Evolutionary conservation across 2,113 vertebrate species (phyloP).

Genomic region (Platycercus adscitus): DNA sequence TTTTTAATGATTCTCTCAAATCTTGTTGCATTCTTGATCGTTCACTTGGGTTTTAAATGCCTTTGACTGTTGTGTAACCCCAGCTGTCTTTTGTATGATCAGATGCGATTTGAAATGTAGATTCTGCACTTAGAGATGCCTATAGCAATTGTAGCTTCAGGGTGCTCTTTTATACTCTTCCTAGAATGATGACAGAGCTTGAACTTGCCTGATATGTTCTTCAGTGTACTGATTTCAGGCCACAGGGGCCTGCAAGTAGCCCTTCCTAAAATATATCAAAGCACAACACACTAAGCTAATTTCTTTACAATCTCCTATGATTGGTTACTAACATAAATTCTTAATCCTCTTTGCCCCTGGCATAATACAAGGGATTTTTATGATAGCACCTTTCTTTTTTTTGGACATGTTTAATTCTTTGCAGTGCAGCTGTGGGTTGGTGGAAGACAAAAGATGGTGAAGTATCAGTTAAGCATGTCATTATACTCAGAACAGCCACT

Average conservation of each 20-base stretch:
- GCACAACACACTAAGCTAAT: not conserved
- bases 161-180: not conserved
- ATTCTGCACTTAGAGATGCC: not conserved
- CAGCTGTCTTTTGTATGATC: not conserved
- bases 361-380: not conserved
- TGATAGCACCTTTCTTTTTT: not conserved
- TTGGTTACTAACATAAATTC: not conserved
- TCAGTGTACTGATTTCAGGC: not conserved
- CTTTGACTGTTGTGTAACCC: not conserved
- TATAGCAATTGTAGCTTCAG: not conserved
- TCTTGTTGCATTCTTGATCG: not conserved
- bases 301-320: not conserved
- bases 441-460: not conserved
- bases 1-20: not conserved
- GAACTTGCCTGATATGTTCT: not conserved
- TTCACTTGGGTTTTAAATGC: not conserved
- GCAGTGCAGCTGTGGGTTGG: not conserved
- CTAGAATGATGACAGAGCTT: not conserved
- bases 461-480: not conserved
- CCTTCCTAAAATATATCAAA: not conserved
- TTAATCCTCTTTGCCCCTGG: not conserved
- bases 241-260: not conserved
- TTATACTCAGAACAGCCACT: not conserved
- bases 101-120: not conserved
- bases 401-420: not conserved